Base-by-base conservation (phyloP, 2,888 invertebrate genomes). In the Leptopterna dolabrata region DNA sequence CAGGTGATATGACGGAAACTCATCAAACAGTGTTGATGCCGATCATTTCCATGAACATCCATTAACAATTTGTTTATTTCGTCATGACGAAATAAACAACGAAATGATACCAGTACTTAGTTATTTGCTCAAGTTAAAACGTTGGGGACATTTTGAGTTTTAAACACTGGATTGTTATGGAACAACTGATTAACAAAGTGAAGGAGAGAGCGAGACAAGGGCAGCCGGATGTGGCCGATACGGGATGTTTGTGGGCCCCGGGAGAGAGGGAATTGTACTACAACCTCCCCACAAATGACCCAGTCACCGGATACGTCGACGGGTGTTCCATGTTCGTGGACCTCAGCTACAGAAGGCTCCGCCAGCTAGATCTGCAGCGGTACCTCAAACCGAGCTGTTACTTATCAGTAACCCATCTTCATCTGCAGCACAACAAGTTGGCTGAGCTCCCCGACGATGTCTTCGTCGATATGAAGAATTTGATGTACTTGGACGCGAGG, bases 401-500 rank as follows among this genome's bases (percentile, higher is more conserved):
- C 41, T 24, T 86, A 1, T 19, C 29, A 2, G 63, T 83, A 19
- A 83, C 84, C 24, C 86, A 88, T 30, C 30, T 88, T 9, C 71
- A 85, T 30, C 36, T 86, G 13, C 81, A 55, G 45, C 14, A 70
- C 63, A 86, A 86, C 83, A 87, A 88, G 63, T 76, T 88, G 55
- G 30, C 13, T 11, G 82, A 88, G 41, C 47, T 88, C 2, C 80
- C 73, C 9, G 86, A 83, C 24, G 76, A 73, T 0, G 0, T 88
- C 9, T 88, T 88, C 47, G n/a, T 19, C 7, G 45, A 82, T n/a
- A 63, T 88, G 76, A 82, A 51, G 14, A 51, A 63, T 63, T 70
- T 88, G 41, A 76, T 43, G 24, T 88, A 86, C 76, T 76, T 88
- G 16, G 86, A 88, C 70, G 45, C 82, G 2, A 73, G 86, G 43